Percentiles rank a stretch among this genome's conserved stretches.
phyloP scores from a whole-genome alignment of 1,140 invertebrate genomes.

The Drosophila nannoptera region DNA sequence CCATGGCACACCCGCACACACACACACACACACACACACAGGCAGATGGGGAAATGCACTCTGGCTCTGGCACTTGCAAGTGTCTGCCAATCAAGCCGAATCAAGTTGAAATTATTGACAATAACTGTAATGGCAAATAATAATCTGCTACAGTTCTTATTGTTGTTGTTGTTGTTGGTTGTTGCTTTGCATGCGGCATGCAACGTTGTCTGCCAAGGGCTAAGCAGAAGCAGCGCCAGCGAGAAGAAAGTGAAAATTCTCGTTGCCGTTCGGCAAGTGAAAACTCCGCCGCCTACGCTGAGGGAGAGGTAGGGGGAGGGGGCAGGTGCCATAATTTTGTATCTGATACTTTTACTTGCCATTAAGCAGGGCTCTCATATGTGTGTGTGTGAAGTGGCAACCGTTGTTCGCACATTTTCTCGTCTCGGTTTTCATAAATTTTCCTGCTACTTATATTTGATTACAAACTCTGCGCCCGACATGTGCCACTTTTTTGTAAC shows the following conservation, averaged over 20 bases:
- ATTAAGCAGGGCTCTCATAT: conserved; percentile 42
- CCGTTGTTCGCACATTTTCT: conserved; percentile 20
- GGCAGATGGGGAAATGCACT: no score
- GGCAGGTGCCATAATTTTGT: conserved; percentile 41
- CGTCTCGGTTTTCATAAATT: conserved; percentile 45
- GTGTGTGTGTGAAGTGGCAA: no score
- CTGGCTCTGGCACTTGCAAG: conserved; percentile 55
- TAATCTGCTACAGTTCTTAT: conserved; percentile 36
- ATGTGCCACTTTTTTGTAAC: conserved; percentile 71
- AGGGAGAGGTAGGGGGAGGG: not conserved
- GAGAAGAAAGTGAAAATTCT: conserved; percentile 70
- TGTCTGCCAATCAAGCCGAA: conserved; percentile 71
- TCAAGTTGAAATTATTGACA: conserved; percentile 75
- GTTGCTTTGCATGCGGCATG: conserved; percentile 61
- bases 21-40: not conserved
- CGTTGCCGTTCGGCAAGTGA: conserved; percentile 30
- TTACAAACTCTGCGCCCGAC: conserved; percentile 69
- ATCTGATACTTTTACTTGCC: conserved; percentile 48
- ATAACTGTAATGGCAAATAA: conserved; percentile 69
- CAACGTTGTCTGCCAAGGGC: conserved; percentile 46
- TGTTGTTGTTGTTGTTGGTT: not conserved
- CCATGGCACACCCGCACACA: conserved; percentile 13
- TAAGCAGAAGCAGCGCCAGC: conserved; percentile 7
- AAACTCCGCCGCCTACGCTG: conserved; percentile 1
- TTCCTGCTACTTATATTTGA: conserved; percentile 58